Evolutionary conservation across 1,140 invertebrate genomes (phyloP), one percentile per base, ranked within the genome.

Genomic region (Penaeus vannamei): DNA sequence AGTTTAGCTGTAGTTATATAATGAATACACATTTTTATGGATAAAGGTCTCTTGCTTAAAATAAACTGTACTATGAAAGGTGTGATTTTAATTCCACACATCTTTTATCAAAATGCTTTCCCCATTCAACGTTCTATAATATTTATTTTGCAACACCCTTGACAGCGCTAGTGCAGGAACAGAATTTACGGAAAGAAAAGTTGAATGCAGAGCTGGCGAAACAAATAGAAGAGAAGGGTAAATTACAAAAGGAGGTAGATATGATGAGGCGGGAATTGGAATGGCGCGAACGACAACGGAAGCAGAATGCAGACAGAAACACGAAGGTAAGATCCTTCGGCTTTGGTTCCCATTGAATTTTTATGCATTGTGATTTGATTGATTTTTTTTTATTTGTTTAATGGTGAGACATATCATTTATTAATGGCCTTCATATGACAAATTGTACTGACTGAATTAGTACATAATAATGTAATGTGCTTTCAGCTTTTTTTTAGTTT

Each of bases 231-330:
- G 86, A 88, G 69, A 88, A 88, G 61, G 81, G 66, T 3, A 69
- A 53, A 66, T 76, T 88, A 83, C 26, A 88, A 69, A 59, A 64
- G 17, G 86, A 88, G 81, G 86, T 88, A 32, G 80, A 88, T n/a
- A 83, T 83, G 80, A 88, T 88, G 86, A 76, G 83, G 80, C 80
- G 81, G n/a, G 86, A 88, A 77, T 60, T 88, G 36, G 59, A 84
- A 42, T 80, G 64, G 17, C 42, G 81, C 36, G 86, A 88, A 81
- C 80, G 84, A 5, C 86, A 88, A 62, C 86, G 86, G 29, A 88
- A 88, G 32, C 62, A 26, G 60, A 88, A 83, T 29, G 80, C 86
- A 2, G 86, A 88, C 81, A 83, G 80, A 20, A 88, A 88, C n/a
- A 69, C 86, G n/a, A 84, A 82, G 86, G 86, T 88, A 26, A 84